Conservation (phyloP, 2,888 invertebrate species). For the Drosophila siamana region DNA sequence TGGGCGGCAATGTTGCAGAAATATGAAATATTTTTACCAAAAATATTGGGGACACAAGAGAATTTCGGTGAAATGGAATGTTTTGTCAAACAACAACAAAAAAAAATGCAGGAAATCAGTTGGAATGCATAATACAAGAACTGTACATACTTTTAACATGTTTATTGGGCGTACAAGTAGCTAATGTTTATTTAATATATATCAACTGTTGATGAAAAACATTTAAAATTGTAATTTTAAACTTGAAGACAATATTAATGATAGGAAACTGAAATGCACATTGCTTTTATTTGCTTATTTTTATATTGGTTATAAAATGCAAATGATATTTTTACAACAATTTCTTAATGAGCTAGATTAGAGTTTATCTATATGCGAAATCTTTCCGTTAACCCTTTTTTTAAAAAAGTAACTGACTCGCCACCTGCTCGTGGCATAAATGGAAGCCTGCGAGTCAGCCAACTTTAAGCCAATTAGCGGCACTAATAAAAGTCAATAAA, state of each 20-base stretch:
- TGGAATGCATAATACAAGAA: slow-evolving; percentile 23
- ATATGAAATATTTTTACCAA: slow-evolving; percentile 63
- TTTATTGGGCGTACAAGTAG: neutral
- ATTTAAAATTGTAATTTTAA: neutral
- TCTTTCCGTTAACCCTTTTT: slow-evolving; percentile 9
- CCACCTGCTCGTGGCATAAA: slow-evolving; percentile 25
- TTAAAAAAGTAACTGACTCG: neutral
- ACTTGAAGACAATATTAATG: no score
- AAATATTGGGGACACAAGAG: slow-evolving; percentile 27
- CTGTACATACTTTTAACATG: neutral
- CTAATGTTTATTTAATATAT: neutral
- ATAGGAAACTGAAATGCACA: no score
- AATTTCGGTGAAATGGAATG: slow-evolving; percentile 22
- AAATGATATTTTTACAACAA: neutral
- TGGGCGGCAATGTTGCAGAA: slow-evolving; percentile 53
- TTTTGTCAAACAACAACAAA: slow-evolving; percentile 15
- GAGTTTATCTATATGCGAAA: neutral
- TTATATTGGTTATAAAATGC: neutral
- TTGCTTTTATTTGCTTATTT: no score
- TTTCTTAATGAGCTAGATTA: neutral
- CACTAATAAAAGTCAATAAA: slow-evolving; percentile 71
- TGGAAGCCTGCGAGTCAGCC: slow-evolving; percentile 1
- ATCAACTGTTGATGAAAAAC: neutral
- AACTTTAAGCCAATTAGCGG: slow-evolving; percentile 67
- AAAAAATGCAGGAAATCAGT: slow-evolving; percentile 22